Conservation (phyloP, 2,797 vertebrate species). For the Propithecus deckenii region DNA sequence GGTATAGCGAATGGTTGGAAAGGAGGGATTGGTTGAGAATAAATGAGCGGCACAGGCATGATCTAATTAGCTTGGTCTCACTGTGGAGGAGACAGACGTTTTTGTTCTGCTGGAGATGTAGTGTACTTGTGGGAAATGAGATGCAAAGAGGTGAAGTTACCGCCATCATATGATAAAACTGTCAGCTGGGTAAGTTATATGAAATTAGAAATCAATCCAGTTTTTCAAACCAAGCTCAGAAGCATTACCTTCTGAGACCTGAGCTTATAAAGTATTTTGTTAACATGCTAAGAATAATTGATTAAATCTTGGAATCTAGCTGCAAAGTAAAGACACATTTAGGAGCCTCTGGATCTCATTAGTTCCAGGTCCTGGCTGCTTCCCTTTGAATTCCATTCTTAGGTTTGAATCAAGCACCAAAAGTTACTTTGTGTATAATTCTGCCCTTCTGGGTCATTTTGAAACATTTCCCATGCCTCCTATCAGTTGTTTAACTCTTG, state of each 20-base stretch:
- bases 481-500: background rate
- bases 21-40: background rate
- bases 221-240: background rate
- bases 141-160: background rate
- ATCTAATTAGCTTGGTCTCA: slow-evolving; percentile 2
- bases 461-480: background rate
- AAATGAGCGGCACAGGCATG: background rate
- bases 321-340: slow-evolving; percentile 2
- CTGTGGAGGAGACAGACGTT: background rate
- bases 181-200: background rate
- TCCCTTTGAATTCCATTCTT: background rate
- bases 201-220: background rate
- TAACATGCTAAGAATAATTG: background rate
- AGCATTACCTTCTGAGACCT: background rate
- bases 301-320: background rate
- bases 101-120: background rate
- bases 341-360: background rate
- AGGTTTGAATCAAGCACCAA: background rate
- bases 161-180: background rate
- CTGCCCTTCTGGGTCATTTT: background rate
- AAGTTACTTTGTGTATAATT: slow-evolving; percentile 16
- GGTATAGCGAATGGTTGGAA: slow-evolving; percentile 84
- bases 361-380: background rate
- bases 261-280: slow-evolving; percentile 9
- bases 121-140: background rate